Percentiles rank a stretch among this genome's conserved stretches.
Evolutionary conservation across 1,140 invertebrate genomes (phyloP).

Genomic region (Papilio aristodemus): DNA sequence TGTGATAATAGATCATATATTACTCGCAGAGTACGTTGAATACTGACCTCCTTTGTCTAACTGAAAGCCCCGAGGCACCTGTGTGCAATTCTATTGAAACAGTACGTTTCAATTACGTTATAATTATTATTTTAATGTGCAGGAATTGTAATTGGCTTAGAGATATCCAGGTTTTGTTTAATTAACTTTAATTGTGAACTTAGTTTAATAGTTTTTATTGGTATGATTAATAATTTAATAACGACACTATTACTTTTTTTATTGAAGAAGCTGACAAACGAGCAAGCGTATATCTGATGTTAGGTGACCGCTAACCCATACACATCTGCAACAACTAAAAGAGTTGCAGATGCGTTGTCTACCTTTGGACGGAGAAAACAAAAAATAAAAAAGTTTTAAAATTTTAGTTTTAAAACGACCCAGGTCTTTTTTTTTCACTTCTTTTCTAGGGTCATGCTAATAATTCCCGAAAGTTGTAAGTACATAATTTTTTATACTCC

Average conservation of each 20-base stretch:
- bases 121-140: conserved; percentile 11
- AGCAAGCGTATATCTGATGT: too few relatives aligned
- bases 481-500: too few relatives aligned
- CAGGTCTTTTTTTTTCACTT: too few relatives aligned
- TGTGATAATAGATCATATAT: neutral
- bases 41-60: conserved; percentile 19
- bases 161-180: neutral
- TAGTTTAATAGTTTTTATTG: neutral
- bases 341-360: too few relatives aligned
- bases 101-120: conserved; percentile 15
- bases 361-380: too few relatives aligned
- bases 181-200: neutral
- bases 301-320: too few relatives aligned
- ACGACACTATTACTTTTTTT: neutral
- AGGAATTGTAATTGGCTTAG: conserved; percentile 6
- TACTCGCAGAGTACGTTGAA: conserved; percentile 9
- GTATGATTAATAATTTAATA: neutral
- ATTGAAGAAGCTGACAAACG: too few relatives aligned
- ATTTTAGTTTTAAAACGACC: too few relatives aligned
- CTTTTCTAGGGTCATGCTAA: too few relatives aligned
- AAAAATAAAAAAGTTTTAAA: too few relatives aligned
- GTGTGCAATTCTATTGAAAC: conserved; percentile 10
- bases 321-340: too few relatives aligned
- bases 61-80: neutral
- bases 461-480: too few relatives aligned